Conservation (phyloP, 2,888 invertebrate genomes). For the Temnothorax unifasciatus region DNA sequence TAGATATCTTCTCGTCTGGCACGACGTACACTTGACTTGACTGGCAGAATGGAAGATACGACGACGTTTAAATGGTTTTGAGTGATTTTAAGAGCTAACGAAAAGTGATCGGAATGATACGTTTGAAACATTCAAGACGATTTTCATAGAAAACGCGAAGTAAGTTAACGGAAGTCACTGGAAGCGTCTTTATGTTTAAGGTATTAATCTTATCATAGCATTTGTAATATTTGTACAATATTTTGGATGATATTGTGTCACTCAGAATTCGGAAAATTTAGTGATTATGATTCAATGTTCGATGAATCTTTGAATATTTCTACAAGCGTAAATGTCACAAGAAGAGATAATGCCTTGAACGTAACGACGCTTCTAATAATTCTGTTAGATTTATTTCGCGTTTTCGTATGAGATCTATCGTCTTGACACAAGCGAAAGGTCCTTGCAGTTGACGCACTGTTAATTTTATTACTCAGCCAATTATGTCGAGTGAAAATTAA, state of each 20-base stretch:
- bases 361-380: neutral
- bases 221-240: neutral
- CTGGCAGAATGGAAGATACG: neutral
- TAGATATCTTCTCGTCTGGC: neutral
- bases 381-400: neutral
- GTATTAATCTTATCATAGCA: neutral
- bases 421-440: neutral
- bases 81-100: neutral
- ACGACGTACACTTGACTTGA: constrained; percentile 18
- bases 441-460: neutral
- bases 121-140: neutral
- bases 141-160: neutral
- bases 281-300: neutral
- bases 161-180: neutral
- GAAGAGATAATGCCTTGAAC: neutral
- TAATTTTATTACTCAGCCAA: neutral
- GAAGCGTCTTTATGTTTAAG: neutral
- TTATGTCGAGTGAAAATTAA: neutral
- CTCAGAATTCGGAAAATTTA: neutral
- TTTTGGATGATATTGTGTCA: neutral
- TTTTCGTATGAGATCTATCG: neutral
- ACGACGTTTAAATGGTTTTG: neutral
- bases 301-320: neutral
- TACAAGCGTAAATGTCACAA: neutral
- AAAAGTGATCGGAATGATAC: neutral